Percentiles rank a stretch among this genome's conserved stretches.
Evolutionary conservation across 2,113 vertebrate genomes (phyloP).

Genomic region (Pavo muticus): DNA sequence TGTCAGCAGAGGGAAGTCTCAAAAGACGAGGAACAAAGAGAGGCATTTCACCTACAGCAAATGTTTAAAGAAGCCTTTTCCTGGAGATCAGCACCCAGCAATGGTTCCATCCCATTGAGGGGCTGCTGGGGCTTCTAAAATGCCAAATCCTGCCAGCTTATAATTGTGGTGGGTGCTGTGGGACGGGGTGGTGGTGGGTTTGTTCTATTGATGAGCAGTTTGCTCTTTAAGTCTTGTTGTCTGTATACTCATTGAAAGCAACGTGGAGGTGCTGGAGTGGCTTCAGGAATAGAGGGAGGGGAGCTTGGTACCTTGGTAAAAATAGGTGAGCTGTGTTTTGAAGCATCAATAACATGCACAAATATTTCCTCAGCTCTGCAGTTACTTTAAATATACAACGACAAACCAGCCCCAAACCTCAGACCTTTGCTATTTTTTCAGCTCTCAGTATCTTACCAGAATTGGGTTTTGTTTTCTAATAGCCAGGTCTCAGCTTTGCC

Average conservation of each 20-base stretch:
- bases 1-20: not conserved
- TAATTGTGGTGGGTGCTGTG: not conserved
- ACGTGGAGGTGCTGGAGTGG: not conserved
- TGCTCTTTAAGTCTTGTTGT: not conserved
- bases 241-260: not conserved
- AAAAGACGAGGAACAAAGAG: not conserved
- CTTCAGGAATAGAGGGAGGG: not conserved
- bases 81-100: not conserved
- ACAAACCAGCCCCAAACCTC: not conserved
- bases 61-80: not conserved
- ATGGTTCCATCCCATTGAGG: not conserved
- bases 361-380: not conserved
- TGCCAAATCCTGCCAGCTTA: rapidly evolving
- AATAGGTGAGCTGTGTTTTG: not conserved
- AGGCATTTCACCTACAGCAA: not conserved
- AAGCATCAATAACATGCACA: not conserved
- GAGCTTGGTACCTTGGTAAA: not conserved
- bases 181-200: not conserved
- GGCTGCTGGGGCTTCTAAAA: not conserved
- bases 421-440: no score
- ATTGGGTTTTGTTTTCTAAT: not conserved
- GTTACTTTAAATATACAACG: no score
- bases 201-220: not conserved
- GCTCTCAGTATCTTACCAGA: not conserved
- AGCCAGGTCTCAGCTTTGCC: not conserved